Evolutionary conservation across 1,140 invertebrate species (phyloP).

Genomic region (Drosophila pandora): DNA sequence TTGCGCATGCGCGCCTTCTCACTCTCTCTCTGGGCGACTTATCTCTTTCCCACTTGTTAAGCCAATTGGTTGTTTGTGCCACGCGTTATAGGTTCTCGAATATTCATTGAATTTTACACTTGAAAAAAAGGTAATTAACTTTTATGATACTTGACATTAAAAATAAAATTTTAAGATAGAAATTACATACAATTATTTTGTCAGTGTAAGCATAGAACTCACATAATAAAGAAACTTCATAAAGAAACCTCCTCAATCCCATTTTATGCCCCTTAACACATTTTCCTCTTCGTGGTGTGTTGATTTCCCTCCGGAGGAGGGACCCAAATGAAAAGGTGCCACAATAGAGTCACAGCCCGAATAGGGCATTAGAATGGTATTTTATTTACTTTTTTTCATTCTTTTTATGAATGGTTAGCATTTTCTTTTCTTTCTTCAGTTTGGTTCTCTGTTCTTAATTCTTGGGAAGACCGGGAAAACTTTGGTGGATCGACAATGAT

Average conservation of each 20-base stretch:
- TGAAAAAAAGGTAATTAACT: neutral
- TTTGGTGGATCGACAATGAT: constrained; percentile 39
- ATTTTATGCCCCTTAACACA: constrained; percentile 51
- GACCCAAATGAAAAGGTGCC: constrained; percentile 59
- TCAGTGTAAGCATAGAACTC: constrained; percentile 8
- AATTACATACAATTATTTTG: neutral
- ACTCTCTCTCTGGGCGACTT: neutral
- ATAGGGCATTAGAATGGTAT: constrained; percentile 74
- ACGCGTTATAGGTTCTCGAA: constrained; percentile 67
- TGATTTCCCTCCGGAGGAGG: constrained; percentile 37
- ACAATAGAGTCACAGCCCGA: constrained; percentile 45
- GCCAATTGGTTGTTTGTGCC: constrained; percentile 72
- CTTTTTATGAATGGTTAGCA: constrained; percentile 70
- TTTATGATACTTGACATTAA: no score
- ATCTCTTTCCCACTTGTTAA: constrained; percentile 31
- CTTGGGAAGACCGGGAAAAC: constrained; percentile 54
- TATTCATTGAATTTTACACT: constrained; percentile 19
- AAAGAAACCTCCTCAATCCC: constrained; percentile 14
- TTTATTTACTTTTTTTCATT: constrained; percentile 22
- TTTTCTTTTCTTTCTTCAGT: constrained; percentile 26
- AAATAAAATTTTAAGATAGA: no score
- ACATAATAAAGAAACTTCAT: constrained; percentile 4
- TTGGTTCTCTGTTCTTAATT: constrained; percentile 18
- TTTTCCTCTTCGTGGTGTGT: constrained; percentile 50
- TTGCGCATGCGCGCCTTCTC: constrained; percentile 45